phyloP scores from a whole-genome alignment of 2,113 vertebrate species.

The Haplotaxodon microlepis region DNA sequence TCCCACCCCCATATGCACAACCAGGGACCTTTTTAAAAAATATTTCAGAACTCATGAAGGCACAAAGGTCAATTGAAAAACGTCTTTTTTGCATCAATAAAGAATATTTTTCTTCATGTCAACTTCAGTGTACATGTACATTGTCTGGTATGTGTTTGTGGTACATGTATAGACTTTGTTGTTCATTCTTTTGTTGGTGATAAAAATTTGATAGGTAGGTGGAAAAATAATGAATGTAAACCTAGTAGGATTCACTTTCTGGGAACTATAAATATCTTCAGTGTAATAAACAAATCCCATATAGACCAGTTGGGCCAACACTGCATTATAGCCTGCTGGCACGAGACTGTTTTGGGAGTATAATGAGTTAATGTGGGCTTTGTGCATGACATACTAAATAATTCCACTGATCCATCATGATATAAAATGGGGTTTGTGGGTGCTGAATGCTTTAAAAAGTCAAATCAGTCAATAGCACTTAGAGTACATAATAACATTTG shows the following conservation, averaged over 20 bases:
- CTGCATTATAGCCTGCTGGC: neutral
- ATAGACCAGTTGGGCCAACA: neutral
- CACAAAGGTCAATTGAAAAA: neutral
- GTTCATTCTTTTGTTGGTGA: neutral
- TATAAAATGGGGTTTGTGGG: neutral
- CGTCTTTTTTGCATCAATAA: neutral
- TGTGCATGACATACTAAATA: neutral
- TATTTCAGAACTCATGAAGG: neutral
- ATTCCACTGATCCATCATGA: neutral
- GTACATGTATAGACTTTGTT: neutral
- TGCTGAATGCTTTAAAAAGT: neutral
- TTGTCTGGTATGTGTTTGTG: neutral
- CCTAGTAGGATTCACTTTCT: neutral
- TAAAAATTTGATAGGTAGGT: neutral
- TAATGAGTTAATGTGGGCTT: neutral
- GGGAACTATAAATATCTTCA: neutral
- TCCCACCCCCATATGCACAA: too few relatives aligned
- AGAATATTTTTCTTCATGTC: neutral
- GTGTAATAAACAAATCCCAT: neutral
- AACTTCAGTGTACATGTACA: neutral
- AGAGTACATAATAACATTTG: neutral
- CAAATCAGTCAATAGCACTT: neutral
- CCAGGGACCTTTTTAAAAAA: neutral
- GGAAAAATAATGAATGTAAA: neutral
- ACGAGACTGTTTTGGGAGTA: neutral